Percentiles rank a stretch among this genome's conserved stretches.
phyloP scores from a whole-genome alignment of 2,113 vertebrate species.

The Thomomys bottae region DNA sequence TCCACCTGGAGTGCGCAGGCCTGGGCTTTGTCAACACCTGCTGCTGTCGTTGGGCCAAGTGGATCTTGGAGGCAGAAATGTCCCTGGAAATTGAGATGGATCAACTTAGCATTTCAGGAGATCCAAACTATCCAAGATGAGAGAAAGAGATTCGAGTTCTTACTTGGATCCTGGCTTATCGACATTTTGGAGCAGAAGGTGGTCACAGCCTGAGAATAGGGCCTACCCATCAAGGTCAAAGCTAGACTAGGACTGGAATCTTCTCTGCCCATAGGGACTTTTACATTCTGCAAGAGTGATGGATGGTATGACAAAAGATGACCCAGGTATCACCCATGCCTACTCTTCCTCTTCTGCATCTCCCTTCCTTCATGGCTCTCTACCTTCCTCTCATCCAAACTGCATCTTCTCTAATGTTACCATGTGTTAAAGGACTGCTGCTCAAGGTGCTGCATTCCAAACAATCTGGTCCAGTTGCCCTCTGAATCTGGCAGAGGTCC shows the following conservation, averaged over 20 bases:
- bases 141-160: neutral
- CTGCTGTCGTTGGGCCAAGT: neutral
- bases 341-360: too few species aligned
- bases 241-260: neutral
- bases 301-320: neutral
- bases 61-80: constrained; percentile 55
- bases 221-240: neutral
- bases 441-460: neutral
- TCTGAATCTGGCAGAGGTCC: neutral
- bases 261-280: neutral
- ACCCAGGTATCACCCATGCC: fast-evolving
- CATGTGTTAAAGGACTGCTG: neutral
- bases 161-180: neutral
- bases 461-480: neutral
- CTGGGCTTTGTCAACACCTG: neutral
- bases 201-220: neutral
- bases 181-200: neutral
- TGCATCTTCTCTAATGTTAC: neutral
- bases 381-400: neutral
- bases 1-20: constrained; percentile 6
- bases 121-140: fast-evolving
- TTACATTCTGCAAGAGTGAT: neutral
- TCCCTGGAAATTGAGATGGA: constrained; percentile 53
- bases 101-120: constrained; percentile 27
- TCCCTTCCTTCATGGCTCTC: neutral